phyloP scores from a whole-genome alignment of 2,888 invertebrate species.

The Rotaria sp. region DNA sequence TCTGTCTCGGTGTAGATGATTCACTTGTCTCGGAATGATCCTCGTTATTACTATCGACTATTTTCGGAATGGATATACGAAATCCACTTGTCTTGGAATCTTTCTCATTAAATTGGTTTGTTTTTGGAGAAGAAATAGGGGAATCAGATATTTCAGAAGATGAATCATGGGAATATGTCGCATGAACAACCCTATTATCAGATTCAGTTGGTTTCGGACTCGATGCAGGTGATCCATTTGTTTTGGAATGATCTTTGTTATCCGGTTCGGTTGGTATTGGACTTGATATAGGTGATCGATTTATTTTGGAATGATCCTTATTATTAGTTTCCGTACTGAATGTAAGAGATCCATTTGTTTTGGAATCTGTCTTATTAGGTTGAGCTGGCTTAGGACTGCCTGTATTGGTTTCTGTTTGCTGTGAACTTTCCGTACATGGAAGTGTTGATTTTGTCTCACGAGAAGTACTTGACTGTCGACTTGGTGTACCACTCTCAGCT shows the following conservation, averaged over 20 bases:
- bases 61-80: neutral
- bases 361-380: neutral
- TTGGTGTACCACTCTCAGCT: neutral
- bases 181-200: too few relatives aligned
- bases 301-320: too few relatives aligned
- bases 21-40: neutral
- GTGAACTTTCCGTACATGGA: neutral
- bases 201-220: neutral
- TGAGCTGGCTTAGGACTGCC: neutral
- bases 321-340: neutral
- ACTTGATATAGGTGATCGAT: too few relatives aligned
- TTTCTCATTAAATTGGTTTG: too few relatives aligned
- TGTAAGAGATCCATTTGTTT: neutral
- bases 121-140: too few relatives aligned
- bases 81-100: neutral
- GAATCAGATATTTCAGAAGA: too few relatives aligned
- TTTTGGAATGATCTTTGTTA: neutral
- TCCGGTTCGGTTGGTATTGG: neutral
- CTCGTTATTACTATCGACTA: neutral
- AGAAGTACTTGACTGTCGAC: neutral
- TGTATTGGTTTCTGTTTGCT: neutral
- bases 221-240: neutral
- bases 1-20: neutral
- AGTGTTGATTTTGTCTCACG: neutral
- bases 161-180: too few relatives aligned